A percentile compares a stretch with the other conserved stretches of the same genome.
Evolutionary conservation across 2,888 invertebrate genomes (phyloP).

Genomic region (Archips xylosteana): DNA sequence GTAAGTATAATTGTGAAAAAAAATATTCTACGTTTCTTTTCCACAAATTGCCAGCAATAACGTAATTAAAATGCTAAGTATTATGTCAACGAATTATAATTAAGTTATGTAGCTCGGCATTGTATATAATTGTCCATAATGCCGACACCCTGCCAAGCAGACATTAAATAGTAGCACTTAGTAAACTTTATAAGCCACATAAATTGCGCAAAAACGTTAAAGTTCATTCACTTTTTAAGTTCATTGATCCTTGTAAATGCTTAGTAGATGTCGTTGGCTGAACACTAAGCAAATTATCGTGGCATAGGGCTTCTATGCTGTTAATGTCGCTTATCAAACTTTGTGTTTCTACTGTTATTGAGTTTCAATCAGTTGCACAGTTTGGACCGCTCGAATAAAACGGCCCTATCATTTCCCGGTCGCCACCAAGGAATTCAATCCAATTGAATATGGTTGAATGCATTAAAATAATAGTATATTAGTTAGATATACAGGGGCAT

Average conservation of each 20-base stretch:
- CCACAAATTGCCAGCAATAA: neutral
- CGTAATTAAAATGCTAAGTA: neutral
- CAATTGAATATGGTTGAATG: too few relatives aligned
- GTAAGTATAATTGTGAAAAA: too few relatives aligned
- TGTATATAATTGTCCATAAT: neutral
- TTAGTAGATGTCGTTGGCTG: constrained; percentile 1
- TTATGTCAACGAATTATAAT: neutral
- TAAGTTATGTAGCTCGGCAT: neutral
- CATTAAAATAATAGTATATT: too few relatives aligned
- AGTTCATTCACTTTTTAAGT: constrained; percentile 6
- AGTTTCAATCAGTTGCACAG: too few relatives aligned
- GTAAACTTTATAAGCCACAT: neutral
- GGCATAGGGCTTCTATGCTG: too few relatives aligned
- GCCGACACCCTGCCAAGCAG: neutral
- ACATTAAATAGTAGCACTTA: neutral
- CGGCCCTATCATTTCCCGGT: too few relatives aligned
- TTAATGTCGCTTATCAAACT: too few relatives aligned
- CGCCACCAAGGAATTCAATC: too few relatives aligned
- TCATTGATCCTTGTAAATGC: neutral
- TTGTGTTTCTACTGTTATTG: too few relatives aligned
- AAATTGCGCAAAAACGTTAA: neutral
- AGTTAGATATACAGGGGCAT: too few relatives aligned
- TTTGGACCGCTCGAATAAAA: too few relatives aligned
- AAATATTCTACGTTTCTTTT: too few relatives aligned
- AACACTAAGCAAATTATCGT: neutral